Base-by-base conservation (phyloP, 1,140 invertebrate genomes). In the Paraescarpia echinospica region DNA sequence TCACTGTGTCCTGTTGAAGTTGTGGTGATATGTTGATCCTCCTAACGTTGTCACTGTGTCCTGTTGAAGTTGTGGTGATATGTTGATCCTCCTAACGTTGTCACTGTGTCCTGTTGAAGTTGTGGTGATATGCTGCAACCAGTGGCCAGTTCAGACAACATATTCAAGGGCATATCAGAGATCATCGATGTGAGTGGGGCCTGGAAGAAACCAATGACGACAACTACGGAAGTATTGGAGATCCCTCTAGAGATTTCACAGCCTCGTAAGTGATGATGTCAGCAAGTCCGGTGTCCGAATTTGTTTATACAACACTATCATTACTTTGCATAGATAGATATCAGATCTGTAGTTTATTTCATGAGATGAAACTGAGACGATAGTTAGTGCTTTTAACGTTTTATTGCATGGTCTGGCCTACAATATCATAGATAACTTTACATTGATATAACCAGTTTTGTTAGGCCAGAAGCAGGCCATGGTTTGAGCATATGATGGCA, bases 151-250 rank as follows among this genome's bases (percentile, higher is more conserved):
- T 90, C 90, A 41, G 35, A 41, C 34, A 41, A 34, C 34, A 90
- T 41, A 33, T 18, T 90, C 34, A 33, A 31, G 0, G 35, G 91
- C 34, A 92, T 35, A 48, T 22, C 51, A 34, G 91, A 92, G 91
- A 59, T 92, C 33, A 59, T 92, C 18, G 91, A 92, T 33, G 91
- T 92, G 33, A 48, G 91, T 22, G 91, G 91, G 33, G 91, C 91
- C 8, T 92, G 91, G 91, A 35, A 92, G 91, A 35, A 92, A 59
- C 35, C 51, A 41, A 90, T 41, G 34, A 34, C 8, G 90, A 90
- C 90, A 12, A 22, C 90, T 4, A 90, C 18, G 4, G 90, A 90
- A 41, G 90, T 90, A 41, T 0, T 90, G 27, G 90, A 90, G 18
- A n/a, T 90, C 90, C 90, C 90, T 14, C 90, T 90, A 41, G 90